Evolutionary conservation across 2,797 vertebrate species (phyloP).

Genomic region (Leptoclinus maculatus): DNA sequence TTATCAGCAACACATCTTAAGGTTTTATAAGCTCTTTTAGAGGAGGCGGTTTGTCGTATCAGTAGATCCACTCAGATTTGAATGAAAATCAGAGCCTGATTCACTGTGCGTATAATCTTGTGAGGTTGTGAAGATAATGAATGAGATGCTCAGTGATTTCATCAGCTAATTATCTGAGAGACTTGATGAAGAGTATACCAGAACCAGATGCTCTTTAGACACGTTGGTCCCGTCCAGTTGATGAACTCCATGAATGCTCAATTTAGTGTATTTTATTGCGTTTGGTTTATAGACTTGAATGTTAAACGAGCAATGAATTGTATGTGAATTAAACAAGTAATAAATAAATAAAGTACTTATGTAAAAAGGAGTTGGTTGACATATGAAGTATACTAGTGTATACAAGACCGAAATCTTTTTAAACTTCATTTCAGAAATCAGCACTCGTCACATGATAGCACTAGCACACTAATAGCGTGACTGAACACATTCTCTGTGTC

Average conservation of each 20-base stretch:
- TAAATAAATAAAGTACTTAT: not conserved
- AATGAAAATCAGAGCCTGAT: slow-evolving; percentile 20
- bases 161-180: not conserved
- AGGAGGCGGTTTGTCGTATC: not conserved
- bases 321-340: not conserved
- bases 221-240: not conserved
- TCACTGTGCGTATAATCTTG: not conserved
- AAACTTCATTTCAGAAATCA: not conserved
- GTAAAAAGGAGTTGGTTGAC: too few relatives aligned
- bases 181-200: not conserved
- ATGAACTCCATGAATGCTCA: not conserved
- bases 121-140: slow-evolving; percentile 7
- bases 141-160: slow-evolving; percentile 9
- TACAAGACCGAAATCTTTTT: not conserved
- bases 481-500: not conserved
- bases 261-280: not conserved
- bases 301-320: not conserved
- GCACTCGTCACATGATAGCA: not conserved
- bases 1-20: not conserved
- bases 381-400: too few relatives aligned
- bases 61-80: slow-evolving; percentile 4
- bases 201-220: not conserved
- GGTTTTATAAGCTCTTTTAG: not conserved
- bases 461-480: not conserved
- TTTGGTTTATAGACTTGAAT: not conserved